A percentile compares a stretch with the other conserved stretches of the same genome.
Evolutionary conservation across 2,113 vertebrate genomes (phyloP).

Genomic region (Neolamprologus brichardi): DNA sequence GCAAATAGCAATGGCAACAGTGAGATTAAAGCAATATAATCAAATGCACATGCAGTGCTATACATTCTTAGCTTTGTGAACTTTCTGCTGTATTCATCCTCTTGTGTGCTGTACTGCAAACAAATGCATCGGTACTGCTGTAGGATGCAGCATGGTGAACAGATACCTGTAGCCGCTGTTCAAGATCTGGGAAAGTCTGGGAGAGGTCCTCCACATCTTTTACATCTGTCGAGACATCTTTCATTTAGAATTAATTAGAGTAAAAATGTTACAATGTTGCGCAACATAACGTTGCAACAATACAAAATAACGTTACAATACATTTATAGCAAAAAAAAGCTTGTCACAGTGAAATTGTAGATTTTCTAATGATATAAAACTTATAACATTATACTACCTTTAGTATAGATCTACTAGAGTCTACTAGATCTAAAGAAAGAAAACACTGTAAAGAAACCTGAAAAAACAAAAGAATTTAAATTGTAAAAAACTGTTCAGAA

Average conservation of each 20-base stretch:
- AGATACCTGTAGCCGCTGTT: conserved; percentile 61
- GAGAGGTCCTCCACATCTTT: conserved; percentile 53
- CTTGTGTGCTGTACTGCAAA: neutral
- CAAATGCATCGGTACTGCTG: neutral
- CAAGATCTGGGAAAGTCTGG: conserved; percentile 57
- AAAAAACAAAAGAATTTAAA: neutral
- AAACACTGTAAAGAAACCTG: neutral
- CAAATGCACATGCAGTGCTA: neutral
- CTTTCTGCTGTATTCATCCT: neutral
- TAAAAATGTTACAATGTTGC: neutral
- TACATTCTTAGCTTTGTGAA: neutral
- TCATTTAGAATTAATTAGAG: neutral
- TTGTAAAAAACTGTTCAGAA: neutral
- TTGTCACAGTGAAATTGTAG: neutral
- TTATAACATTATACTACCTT: neutral
- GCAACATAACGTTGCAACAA: neutral
- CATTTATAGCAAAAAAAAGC: neutral
- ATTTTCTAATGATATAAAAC: neutral
- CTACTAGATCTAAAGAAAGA: neutral
- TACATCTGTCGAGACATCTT: conserved; percentile 25
- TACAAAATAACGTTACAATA: neutral
- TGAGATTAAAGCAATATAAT: neutral
- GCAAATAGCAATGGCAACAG: neutral
- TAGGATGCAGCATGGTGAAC: neutral
- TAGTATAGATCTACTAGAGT: neutral